Conservation (phyloP, 2,113 vertebrate genomes). For the Odocoileus virginianus region DNA sequence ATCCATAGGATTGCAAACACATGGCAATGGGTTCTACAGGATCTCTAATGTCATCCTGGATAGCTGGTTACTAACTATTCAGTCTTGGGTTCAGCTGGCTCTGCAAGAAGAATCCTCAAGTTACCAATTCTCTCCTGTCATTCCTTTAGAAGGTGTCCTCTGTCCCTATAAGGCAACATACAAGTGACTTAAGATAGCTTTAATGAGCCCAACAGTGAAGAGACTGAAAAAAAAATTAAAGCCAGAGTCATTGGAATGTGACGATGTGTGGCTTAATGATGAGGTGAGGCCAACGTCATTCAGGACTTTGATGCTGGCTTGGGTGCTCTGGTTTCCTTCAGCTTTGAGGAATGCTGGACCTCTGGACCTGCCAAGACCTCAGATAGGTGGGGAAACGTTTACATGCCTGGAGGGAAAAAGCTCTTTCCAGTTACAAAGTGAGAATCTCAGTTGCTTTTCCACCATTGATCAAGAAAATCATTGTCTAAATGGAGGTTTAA, state of each 20-base stretch:
- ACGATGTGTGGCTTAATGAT: background rate
- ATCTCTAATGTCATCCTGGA: background rate
- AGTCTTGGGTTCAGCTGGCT: background rate
- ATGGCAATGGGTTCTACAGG: background rate
- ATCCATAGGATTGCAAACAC: background rate
- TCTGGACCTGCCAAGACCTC: background rate
- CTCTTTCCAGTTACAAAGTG: background rate
- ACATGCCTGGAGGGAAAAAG: background rate
- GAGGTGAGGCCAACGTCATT: background rate
- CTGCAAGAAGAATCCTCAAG: background rate
- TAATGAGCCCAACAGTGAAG: background rate
- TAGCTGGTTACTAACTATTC: background rate
- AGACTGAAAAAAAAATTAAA: background rate
- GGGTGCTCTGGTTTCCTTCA: background rate
- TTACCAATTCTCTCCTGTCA: background rate
- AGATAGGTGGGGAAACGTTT: background rate
- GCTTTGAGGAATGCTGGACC: background rate
- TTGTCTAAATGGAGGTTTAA: background rate
- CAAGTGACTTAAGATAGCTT: background rate
- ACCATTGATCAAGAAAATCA: background rate
- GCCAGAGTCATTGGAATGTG: background rate
- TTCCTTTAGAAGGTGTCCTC: background rate
- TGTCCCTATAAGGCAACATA: background rate
- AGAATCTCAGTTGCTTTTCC: constrained; percentile 16
- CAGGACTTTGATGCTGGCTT: background rate